A percentile compares a stretch with the other conserved stretches of the same genome.
These are phyloP conservation scores for Muricea muricata DNA, from an alignment of 92 coral and sea anemone species.

Conservation along the genomic window DNA sequence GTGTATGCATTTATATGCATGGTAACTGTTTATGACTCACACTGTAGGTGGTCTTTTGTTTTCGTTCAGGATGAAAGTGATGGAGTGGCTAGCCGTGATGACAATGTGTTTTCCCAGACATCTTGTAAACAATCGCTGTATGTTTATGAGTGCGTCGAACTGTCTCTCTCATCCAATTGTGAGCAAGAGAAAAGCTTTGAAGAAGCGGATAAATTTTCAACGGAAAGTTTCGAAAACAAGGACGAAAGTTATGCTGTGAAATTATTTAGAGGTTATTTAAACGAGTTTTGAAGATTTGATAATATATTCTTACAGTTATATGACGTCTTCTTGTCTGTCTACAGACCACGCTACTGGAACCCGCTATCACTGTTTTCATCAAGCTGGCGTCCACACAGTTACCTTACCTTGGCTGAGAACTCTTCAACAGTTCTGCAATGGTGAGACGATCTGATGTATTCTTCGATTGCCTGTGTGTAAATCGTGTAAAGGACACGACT, in stretches of 20 bases:
- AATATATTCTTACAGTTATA: no score
- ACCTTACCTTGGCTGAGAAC: constrained; percentile 82
- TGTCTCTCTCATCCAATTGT: constrained; percentile 68
- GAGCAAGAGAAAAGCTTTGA: constrained; percentile 47
- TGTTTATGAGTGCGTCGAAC: constrained; percentile 93
- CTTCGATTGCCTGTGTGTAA: no score
- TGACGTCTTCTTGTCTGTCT: neutral
- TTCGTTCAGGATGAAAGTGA: constrained; percentile 11
- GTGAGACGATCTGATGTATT: neutral
- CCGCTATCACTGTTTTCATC: constrained; percentile 88
- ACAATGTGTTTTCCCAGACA: constrained; percentile 6
- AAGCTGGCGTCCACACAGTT: constrained; percentile 79
- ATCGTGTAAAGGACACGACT: no score
- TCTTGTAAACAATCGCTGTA: constrained; percentile 69
- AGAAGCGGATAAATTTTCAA: constrained; percentile 49
- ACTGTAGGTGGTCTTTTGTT: no score
- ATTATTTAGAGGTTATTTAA: constrained; percentile 67
- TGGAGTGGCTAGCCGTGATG: neutral
- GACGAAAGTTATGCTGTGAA: constrained; percentile 70
- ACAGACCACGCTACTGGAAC: constrained; percentile 70
- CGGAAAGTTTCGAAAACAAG: constrained; percentile 61
- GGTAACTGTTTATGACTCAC: no score
- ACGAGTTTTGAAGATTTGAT: no score
- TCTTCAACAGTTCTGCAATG: constrained; percentile 69
- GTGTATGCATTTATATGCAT: no score